phyloP scores from a whole-genome alignment of 2,113 vertebrate genomes.

The Ardeotis arabs region DNA sequence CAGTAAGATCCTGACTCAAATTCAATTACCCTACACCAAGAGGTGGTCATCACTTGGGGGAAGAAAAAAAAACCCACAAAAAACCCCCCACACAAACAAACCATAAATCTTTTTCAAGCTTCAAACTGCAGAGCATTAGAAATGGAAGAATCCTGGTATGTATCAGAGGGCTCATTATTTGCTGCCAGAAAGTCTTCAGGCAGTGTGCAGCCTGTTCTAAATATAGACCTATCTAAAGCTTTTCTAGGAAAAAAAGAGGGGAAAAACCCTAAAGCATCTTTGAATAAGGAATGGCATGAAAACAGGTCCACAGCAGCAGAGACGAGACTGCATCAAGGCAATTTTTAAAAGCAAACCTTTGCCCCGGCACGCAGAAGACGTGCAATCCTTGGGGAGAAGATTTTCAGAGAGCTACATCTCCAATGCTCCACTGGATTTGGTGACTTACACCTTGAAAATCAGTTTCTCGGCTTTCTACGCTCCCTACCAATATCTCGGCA shows the following conservation, averaged over 20 bases:
- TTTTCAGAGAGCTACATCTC: neutral
- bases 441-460: neutral
- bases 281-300: neutral
- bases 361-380: neutral
- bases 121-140: neutral
- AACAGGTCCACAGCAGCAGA: neutral
- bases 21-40: neutral
- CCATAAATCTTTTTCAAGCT: neutral
- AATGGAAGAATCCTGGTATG: neutral
- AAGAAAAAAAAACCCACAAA: neutral
- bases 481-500: neutral
- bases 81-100: neutral
- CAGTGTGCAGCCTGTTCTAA: neutral
- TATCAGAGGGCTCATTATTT: slow-evolving; percentile 20
- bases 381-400: neutral
- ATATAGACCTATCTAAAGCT: slow-evolving; percentile 14
- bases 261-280: neutral
- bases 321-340: neutral
- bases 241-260: neutral
- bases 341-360: neutral
- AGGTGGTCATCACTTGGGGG: neutral
- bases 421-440: neutral
- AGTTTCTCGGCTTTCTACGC: neutral
- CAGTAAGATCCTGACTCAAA: neutral
- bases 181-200: slow-evolving; percentile 25